Percentiles rank a stretch among this genome's conserved stretches.
Evolutionary conservation across 2,113 vertebrate genomes (phyloP).

Genomic region (Anoplopoma fimbria): DNA sequence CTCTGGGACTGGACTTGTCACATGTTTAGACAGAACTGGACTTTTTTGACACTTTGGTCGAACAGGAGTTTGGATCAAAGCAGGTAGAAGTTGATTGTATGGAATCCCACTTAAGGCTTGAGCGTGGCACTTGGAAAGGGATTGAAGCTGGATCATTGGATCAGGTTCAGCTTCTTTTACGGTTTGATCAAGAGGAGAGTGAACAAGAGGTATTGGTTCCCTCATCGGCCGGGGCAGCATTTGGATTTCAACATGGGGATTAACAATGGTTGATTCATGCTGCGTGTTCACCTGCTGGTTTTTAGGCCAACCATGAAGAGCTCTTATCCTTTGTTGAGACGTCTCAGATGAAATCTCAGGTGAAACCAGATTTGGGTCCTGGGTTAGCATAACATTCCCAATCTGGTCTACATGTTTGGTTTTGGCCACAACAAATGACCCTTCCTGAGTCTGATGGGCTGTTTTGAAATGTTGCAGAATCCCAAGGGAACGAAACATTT

Average conservation of each 20-base stretch:
- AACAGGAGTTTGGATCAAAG: not conserved
- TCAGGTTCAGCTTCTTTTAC: slow-evolving; percentile 16
- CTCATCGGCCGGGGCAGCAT: not conserved
- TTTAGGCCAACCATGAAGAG: not conserved
- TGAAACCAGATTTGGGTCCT: slow-evolving; percentile 7
- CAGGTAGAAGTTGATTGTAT: not conserved
- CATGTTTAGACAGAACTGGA: slow-evolving; percentile 1
- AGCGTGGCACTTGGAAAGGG: not conserved
- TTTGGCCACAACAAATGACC: slow-evolving; percentile 55
- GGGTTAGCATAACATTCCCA: slow-evolving; percentile 27
- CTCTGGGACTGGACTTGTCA: not conserved
- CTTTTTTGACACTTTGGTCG: not conserved
- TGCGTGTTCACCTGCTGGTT: not conserved
- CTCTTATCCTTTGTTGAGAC: slow-evolving; percentile 9
- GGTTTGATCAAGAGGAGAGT: slow-evolving; percentile 15
- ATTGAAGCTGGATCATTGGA: not conserved
- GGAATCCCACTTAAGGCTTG: slow-evolving; percentile 1
- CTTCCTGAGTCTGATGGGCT: slow-evolving; percentile 10
- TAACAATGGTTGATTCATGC: slow-evolving; percentile 10
- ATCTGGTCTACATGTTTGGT: slow-evolving; percentile 44
- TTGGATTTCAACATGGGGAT: not conserved
- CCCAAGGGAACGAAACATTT: slow-evolving; percentile 31
- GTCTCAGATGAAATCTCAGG: not conserved
- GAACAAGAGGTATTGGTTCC: not conserved
- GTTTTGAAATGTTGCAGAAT: not conserved